Evolutionary conservation across 2,113 vertebrate genomes (phyloP), one percentile per base, ranked within the genome.

Genomic region (Pelobates fuscus): DNA sequence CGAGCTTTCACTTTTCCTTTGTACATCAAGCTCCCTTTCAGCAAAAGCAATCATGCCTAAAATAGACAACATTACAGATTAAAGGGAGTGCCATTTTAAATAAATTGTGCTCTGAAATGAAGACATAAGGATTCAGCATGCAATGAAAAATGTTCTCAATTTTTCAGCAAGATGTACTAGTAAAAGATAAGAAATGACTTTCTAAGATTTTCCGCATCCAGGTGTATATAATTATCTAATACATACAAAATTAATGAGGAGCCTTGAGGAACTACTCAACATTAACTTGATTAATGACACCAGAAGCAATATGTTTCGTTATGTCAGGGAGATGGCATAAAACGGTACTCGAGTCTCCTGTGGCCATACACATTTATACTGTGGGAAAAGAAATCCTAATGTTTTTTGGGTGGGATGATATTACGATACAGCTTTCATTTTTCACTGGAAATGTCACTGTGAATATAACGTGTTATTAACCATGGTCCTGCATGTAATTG

Each of bases 171-270:
- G 65, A 68, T 67, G 37, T 60, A 76, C 20, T 65, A 52, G 18
- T 29, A 44, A 61, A 68, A 32, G 54, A 77, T 67, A 77, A 61
- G 64, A 52, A 46, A 77, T 68, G 52, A 61, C 27, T 68, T 66
- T 37, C 21, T 20, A 52, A 58, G 73, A 67, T 60, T 55, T 68
- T 68, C 70, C 55, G 61, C 37, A 37, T 61, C 57, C 73, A 77
- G 73, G 64, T 77, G 41, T 68, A 77, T 68, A 52, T 77, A 77
- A 68, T 77, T 77, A 68, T 77, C 73, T 68, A 49, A 77, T 60
- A 61, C 64, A 67, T 68, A 68, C 73, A 77, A 77, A 68, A 77
- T 77, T 67, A 77, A 77, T 77, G 65, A 77, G 59, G 55, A 77
- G 64, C 65, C 65, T 52, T 20, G 55, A 77, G 65, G 57, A 77